These are phyloP conservation scores for Agrenia bidenticulata DNA, from an alignment of 2,888 invertebrate species.

Conservation along the genomic window DNA sequence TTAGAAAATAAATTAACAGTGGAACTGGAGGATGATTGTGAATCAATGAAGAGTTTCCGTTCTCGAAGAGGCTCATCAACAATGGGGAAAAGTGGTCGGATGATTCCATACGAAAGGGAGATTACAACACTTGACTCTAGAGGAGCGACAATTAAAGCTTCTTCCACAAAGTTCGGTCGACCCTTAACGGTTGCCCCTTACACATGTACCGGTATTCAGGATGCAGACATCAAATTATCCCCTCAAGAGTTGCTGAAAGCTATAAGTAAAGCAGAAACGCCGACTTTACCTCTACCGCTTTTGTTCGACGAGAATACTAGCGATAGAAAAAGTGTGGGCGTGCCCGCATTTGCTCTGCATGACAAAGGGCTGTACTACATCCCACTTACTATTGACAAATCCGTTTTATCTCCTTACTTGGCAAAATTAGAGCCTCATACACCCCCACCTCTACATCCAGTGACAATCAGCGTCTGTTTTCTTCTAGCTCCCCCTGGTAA, in stretches of 20 bases:
- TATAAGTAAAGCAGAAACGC: not conserved
- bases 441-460: slow-evolving; percentile 73
- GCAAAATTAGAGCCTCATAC: slow-evolving; percentile 59
- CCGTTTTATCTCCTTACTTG: slow-evolving; percentile 69
- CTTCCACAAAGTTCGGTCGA: too few species aligned
- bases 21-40: not conserved
- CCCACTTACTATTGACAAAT: slow-evolving; percentile 77
- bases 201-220: not conserved
- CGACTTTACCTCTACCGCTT: slow-evolving; percentile 8
- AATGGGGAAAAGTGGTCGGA: not conserved
- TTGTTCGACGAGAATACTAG: not conserved
- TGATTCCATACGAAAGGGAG: not conserved
- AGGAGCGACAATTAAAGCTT: too few species aligned
- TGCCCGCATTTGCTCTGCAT: slow-evolving; percentile 88
- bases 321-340: slow-evolving; percentile 53
- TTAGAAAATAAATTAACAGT: not conserved
- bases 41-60: not conserved
- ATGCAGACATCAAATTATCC: slow-evolving; percentile 28
- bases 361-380: slow-evolving; percentile 86
- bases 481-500: slow-evolving; percentile 20
- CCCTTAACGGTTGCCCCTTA: too few species aligned
- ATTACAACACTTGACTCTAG: not conserved
- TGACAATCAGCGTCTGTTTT: slow-evolving; percentile 75
- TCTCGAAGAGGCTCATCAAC: not conserved
- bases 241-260: slow-evolving; percentile 22